A percentile compares a stretch with the other conserved stretches of the same genome.
phyloP scores from a whole-genome alignment of 2,888 invertebrate genomes.

The Hecatera dysodea region DNA sequence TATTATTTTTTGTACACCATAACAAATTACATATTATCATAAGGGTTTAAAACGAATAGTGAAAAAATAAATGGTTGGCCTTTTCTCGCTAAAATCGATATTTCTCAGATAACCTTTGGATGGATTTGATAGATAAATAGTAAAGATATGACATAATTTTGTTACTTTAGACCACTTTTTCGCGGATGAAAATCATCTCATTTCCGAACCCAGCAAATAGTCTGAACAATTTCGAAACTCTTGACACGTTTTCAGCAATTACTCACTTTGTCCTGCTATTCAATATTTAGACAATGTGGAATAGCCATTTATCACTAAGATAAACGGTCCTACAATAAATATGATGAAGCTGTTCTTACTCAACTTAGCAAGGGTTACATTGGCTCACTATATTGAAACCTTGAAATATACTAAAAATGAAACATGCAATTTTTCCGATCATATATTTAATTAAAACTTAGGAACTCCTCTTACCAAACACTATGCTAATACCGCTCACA shows the following conservation, averaged over 20 bases:
- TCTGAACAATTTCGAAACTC: too few relatives aligned
- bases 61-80: too few relatives aligned
- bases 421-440: neutral
- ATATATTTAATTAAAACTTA: slow-evolving; percentile 9
- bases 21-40: neutral
- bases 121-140: too few relatives aligned
- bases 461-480: neutral
- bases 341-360: neutral
- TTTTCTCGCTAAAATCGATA: too few relatives aligned
- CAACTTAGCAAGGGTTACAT: neutral
- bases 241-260: too few relatives aligned
- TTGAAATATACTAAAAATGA: neutral
- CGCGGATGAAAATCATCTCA: neutral
- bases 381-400: neutral
- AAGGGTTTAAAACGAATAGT: neutral
- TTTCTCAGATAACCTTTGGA: too few relatives aligned
- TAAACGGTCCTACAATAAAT: too few relatives aligned
- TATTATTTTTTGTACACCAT: too few relatives aligned
- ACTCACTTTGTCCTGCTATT: neutral
- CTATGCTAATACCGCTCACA: slow-evolving; percentile 21
- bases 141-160: too few relatives aligned
- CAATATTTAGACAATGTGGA: too few relatives aligned
- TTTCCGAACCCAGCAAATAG: neutral
- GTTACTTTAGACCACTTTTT: neutral
- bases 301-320: too few relatives aligned